These are phyloP conservation scores for Lacerta viridis DNA, from an alignment of 2,797 vertebrate species.

Conservation along the genomic window DNA sequence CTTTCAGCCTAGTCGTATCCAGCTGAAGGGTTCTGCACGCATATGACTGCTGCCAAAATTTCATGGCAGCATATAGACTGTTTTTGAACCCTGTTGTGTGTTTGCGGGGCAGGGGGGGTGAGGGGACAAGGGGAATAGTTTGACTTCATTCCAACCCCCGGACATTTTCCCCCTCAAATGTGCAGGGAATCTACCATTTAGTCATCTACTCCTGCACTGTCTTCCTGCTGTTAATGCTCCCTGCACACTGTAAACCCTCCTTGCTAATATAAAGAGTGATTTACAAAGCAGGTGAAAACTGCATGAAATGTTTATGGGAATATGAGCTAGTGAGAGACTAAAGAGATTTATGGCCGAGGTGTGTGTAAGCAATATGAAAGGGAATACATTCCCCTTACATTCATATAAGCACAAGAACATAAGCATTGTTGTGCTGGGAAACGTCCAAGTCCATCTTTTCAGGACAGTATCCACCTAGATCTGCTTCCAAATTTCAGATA, in stretches of 20 bases:
- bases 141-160: not conserved
- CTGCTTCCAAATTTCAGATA: not conserved
- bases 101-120: no score
- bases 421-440: not conserved
- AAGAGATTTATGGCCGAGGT: slow-evolving; percentile 25
- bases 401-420: slow-evolving; percentile 16
- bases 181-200: not conserved
- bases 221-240: not conserved
- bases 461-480: not conserved
- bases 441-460: not conserved
- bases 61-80: no score
- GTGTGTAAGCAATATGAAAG: slow-evolving; percentile 28
- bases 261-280: not conserved
- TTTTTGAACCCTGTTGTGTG: no score
- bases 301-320: slow-evolving; percentile 32
- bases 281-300: slow-evolving; percentile 11
- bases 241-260: not conserved
- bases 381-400: slow-evolving; percentile 6
- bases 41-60: not conserved
- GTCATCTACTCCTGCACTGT: not conserved
- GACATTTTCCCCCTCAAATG: not conserved
- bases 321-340: slow-evolving; percentile 5
- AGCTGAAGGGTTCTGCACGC: not conserved
- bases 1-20: not conserved
- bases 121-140: not conserved